Conservation (phyloP, 2,797 vertebrate species). For the Poeciliopsis paucimaculata region DNA sequence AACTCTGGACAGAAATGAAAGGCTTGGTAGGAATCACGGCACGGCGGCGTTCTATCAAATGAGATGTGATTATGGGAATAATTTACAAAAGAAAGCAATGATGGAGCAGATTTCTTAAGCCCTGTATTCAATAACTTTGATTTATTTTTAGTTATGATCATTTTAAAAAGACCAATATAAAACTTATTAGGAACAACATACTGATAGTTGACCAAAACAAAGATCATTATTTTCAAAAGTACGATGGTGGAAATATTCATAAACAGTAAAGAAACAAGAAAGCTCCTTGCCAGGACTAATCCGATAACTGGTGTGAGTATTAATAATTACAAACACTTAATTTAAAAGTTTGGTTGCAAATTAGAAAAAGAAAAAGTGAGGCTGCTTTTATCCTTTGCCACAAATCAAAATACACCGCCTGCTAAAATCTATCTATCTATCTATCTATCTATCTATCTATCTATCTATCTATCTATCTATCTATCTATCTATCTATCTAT, state of each 20-base stretch:
- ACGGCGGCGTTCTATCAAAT: background rate
- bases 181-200: background rate
- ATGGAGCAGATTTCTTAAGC: background rate
- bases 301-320: background rate
- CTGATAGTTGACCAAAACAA: background rate
- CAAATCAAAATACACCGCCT: background rate
- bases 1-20: background rate
- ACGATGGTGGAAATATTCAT: background rate
- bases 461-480: too few species aligned
- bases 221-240: background rate
- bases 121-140: background rate
- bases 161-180: background rate
- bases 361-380: background rate
- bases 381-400: background rate
- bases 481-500: too few species aligned
- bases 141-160: background rate
- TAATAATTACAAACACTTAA: background rate
- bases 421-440: too few species aligned
- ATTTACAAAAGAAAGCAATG: background rate
- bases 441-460: too few species aligned
- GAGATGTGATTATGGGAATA: background rate
- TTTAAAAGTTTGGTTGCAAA: background rate
- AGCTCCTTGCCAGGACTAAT: background rate
- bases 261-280: background rate
- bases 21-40: background rate